Conservation (phyloP, 2,797 vertebrate species). For the Chlorospingus semifuscus region DNA sequence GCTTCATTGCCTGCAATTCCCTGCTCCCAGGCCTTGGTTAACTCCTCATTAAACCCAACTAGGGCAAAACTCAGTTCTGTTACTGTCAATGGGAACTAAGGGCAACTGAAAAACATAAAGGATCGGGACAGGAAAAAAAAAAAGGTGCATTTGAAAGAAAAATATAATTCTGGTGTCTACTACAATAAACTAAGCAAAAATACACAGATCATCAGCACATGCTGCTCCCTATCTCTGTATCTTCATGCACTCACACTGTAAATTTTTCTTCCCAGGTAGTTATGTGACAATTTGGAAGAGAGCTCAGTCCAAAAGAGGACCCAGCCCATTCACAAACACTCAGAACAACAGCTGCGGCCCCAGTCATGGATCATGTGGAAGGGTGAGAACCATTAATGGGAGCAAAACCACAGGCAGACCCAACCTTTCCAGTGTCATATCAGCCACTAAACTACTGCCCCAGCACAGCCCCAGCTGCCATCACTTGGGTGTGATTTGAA, state of each 20-base stretch:
- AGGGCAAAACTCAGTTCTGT: not conserved
- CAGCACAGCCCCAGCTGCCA: not conserved
- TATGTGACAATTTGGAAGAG: not conserved
- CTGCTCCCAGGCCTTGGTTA: not conserved
- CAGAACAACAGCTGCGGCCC: not conserved
- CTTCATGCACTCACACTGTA: not conserved
- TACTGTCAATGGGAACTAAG: not conserved
- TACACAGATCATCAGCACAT: not conserved
- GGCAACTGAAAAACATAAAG: not conserved
- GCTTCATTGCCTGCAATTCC: not conserved
- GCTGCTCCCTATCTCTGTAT: not conserved
- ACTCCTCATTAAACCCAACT: not conserved
- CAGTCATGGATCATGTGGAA: accelerated
- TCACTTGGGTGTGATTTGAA: not conserved
- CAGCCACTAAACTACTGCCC: not conserved
- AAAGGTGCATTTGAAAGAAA: not conserved
- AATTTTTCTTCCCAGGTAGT: not conserved
- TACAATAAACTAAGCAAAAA: not conserved
- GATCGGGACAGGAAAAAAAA: not conserved
- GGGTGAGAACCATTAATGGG: too few species aligned
- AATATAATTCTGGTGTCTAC: not conserved
- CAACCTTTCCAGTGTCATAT: not conserved
- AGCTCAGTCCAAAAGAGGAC: not conserved
- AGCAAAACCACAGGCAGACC: not conserved
- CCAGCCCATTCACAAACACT: not conserved